phyloP scores from a whole-genome alignment of 2,797 vertebrate genomes.

The Micromesistius poutassou region DNA sequence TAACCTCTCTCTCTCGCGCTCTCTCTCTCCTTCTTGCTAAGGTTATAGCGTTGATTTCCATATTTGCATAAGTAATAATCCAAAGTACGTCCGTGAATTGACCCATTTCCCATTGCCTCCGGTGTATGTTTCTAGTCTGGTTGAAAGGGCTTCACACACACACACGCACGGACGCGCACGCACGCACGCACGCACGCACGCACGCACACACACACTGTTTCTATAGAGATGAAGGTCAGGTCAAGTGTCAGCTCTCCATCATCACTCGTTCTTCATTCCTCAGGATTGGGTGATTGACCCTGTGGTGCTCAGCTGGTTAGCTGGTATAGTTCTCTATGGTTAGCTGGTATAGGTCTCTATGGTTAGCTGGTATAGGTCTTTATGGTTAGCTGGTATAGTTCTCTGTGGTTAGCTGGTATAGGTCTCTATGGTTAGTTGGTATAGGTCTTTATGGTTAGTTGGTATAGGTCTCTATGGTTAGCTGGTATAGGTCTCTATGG shows the following conservation, averaged over 20 bases:
- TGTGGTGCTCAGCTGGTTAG: not conserved
- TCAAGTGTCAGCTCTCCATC: not conserved
- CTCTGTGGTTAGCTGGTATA: no score
- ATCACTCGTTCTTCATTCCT: not conserved
- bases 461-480: no score
- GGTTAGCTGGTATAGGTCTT: no score
- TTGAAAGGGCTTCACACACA: constrained; percentile 2
- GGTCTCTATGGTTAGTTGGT: no score
- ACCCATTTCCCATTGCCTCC: not conserved
- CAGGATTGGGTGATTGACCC: not conserved
- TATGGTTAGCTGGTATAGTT: no score
- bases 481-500: no score
- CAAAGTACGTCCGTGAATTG: not conserved
- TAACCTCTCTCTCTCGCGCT: no score
- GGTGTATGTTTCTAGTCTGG: not conserved
- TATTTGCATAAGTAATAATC: not conserved
- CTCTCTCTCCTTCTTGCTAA: no score
- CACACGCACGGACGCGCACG: not conserved
- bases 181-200: not conserved
- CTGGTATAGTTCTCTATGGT: no score
- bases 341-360: no score
- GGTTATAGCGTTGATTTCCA: not conserved
- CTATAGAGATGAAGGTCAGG: constrained; percentile 1
- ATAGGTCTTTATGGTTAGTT: no score
- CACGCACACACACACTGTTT: not conserved